Percentiles rank a stretch among this genome's conserved stretches.
These are phyloP conservation scores for Lasioglossum vierecki DNA, from an alignment of 2,888 invertebrate species.

Conservation along the genomic window DNA sequence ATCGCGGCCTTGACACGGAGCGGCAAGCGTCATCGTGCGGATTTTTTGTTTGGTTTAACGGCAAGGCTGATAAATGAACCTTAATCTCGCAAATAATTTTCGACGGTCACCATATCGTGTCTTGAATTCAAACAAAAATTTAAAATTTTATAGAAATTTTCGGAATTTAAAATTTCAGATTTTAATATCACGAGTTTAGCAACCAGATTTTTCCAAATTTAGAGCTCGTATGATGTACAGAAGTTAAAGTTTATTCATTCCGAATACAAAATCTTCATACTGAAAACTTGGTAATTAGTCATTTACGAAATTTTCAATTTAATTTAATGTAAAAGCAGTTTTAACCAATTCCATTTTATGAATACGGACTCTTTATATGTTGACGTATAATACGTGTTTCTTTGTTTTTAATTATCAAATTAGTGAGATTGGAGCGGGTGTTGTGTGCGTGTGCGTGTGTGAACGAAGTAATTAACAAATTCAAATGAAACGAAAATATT, in stretches of 20 bases:
- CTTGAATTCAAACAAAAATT: neutral
- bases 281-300: neutral
- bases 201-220: neutral
- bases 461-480: too few species aligned
- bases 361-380: neutral
- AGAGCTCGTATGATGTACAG: neutral
- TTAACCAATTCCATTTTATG: neutral
- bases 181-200: neutral
- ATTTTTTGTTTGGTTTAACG: neutral
- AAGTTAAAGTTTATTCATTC: neutral
- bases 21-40: conserved; percentile 2
- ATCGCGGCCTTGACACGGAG: conserved; percentile 14
- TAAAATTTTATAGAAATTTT: neutral
- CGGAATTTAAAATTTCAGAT: neutral
- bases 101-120: neutral
- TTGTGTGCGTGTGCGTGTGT: neutral
- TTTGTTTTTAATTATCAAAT: neutral
- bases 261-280: neutral
- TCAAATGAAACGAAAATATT: too few species aligned
- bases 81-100: neutral
- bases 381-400: neutral
- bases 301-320: neutral
- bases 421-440: neutral
- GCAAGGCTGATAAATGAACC: neutral
- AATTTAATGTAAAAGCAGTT: neutral